A percentile compares a stretch with the other conserved stretches of the same genome.
Evolutionary conservation across 92 coral and sea anemone species (phyloP).

Genomic region (Anthopleura xanthogrammica): DNA sequence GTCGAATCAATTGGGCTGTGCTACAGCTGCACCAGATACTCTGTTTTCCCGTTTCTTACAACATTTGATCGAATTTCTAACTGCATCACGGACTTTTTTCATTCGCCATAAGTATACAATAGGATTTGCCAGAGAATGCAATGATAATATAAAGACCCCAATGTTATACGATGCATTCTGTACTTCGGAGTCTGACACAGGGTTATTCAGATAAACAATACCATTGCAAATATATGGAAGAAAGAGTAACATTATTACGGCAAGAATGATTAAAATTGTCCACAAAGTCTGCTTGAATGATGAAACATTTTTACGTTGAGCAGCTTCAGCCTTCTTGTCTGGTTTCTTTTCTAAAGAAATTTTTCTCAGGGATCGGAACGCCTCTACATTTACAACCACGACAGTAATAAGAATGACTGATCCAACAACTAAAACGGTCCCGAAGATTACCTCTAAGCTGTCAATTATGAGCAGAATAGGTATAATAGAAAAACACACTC

Average conservation of each 20-base stretch:
- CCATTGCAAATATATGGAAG: neutral
- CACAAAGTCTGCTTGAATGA: neutral
- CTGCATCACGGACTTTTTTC: neutral
- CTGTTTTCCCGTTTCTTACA: no score
- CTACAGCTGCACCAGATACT: neutral
- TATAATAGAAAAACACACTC: no score
- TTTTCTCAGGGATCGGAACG: neutral
- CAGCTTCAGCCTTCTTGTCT: neutral
- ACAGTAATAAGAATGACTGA: no score
- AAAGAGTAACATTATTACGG: neutral
- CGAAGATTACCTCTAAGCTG: no score
- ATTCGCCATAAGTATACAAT: neutral
- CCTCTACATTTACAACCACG: no score
- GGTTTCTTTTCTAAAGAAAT: neutral
- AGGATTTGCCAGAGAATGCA: constrained; percentile 2
- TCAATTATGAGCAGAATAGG: no score
- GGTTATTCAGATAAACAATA: neutral
- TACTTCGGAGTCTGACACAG: neutral
- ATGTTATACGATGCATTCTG: neutral
- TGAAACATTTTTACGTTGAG: neutral
- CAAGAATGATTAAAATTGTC: neutral
- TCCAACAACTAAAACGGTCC: no score
- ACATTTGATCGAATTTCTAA: neutral
- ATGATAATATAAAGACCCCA: neutral
- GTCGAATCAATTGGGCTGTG: neutral